A percentile compares a stretch with the other conserved stretches of the same genome.
phyloP scores from a whole-genome alignment of 1,140 invertebrate genomes.

The Phortica variegata region DNA sequence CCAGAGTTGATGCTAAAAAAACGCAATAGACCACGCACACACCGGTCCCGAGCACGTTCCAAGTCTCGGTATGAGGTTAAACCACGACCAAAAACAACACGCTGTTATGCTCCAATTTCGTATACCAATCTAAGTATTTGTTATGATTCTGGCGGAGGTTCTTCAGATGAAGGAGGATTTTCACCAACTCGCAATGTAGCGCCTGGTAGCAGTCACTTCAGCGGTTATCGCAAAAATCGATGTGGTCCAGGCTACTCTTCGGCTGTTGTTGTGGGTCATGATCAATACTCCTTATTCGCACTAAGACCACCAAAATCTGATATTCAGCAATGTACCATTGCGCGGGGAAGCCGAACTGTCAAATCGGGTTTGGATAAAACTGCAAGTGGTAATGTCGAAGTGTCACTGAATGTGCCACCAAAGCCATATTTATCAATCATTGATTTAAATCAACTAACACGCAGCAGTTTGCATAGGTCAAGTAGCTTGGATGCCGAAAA shows the following conservation, averaged over 20 bases:
- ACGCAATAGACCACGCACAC: conserved; percentile 53
- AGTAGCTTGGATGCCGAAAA: conserved; percentile 40
- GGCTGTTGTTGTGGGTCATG: conserved; percentile 25
- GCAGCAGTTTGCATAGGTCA: conserved; percentile 59
- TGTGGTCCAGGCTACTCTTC: conserved; percentile 23
- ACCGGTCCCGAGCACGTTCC: conserved; percentile 59
- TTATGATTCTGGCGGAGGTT: conserved; percentile 59
- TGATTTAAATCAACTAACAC: conserved; percentile 70
- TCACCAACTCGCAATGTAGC: conserved; percentile 40
- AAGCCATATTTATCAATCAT: conserved; percentile 70
- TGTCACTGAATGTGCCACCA: conserved; percentile 54
- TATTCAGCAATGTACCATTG: conserved; percentile 50
- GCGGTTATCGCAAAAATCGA: conserved; percentile 46
- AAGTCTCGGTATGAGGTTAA: conserved; percentile 59
- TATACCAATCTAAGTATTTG: conserved; percentile 64
- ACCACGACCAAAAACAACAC: conserved; percentile 60
- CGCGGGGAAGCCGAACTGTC: conserved; percentile 3
- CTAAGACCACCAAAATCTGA: conserved; percentile 56
- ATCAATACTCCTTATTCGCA: conserved; percentile 43
- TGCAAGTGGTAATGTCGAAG: conserved; percentile 31
- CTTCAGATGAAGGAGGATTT: conserved; percentile 56
- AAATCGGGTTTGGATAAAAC: neutral
- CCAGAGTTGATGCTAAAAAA: conserved; percentile 60
- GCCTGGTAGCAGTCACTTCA: conserved; percentile 46
- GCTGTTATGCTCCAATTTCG: conserved; percentile 63